Conservation (phyloP, 2,113 vertebrate species). For the Bubalus kerabau region DNA sequence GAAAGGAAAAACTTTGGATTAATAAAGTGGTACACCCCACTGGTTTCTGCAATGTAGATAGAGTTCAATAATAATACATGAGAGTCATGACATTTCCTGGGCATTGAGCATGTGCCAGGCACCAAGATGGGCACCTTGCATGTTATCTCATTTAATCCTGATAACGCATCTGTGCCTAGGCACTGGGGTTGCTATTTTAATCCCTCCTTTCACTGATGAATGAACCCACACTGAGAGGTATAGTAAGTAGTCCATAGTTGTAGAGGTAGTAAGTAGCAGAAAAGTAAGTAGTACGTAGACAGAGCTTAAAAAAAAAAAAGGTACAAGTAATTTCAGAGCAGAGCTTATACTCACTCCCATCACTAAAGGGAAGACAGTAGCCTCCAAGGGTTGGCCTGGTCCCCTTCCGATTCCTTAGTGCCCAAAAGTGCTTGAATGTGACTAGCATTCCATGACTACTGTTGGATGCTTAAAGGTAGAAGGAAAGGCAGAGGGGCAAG, state of each 20-base stretch:
- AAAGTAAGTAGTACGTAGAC: not conserved
- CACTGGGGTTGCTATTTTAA: not conserved
- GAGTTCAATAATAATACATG: not conserved
- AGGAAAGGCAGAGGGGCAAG: not conserved
- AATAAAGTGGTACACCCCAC: not conserved
- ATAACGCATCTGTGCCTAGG: not conserved
- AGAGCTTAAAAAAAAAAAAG: not conserved
- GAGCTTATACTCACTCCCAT: not conserved
- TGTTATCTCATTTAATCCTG: slow-evolving; percentile 6
- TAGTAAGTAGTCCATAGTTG: not conserved
- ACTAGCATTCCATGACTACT: not conserved
- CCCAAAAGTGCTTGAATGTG: not conserved
- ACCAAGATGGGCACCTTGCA: not conserved
- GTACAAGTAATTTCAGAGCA: not conserved
- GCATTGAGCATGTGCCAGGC: not conserved
- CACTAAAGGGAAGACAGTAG: not conserved
- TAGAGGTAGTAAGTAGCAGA: not conserved
- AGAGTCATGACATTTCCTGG: not conserved
- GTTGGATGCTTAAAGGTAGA: not conserved
- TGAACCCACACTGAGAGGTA: not conserved
- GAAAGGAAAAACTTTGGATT: not conserved
- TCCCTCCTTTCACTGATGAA: not conserved
- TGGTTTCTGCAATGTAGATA: not conserved
- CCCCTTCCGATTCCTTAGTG: not conserved
- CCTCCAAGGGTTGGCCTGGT: not conserved